phyloP scores from a whole-genome alignment of 1,140 invertebrate genomes.

The Bombus turneri region DNA sequence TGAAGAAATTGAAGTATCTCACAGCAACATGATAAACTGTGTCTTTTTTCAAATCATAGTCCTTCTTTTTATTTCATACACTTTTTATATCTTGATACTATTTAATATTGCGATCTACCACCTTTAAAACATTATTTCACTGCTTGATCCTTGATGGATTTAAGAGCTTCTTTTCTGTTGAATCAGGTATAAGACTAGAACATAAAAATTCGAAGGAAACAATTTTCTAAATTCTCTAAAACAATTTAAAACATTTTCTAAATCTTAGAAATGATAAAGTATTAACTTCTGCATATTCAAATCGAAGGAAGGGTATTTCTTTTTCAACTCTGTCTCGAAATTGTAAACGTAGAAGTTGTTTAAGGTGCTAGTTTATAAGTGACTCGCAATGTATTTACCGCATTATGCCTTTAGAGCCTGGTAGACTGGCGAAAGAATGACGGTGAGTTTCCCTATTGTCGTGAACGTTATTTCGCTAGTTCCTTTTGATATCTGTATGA shows the following conservation, averaged over 20 bases:
- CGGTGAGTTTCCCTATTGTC: constrained; percentile 44
- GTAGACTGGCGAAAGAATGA: constrained; percentile 22
- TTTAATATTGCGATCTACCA: no score
- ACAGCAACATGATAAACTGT: no score
- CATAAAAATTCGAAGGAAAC: background rate
- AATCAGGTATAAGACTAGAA: background rate
- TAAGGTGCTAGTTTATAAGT: constrained; percentile 11
- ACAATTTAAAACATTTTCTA: no score
- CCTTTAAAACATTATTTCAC: no score
- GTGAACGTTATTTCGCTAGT: constrained; percentile 42
- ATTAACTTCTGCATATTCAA: background rate
- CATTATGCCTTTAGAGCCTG: constrained; percentile 9
- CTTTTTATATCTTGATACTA: no score
- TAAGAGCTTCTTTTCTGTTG: no score
- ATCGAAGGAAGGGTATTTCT: background rate
- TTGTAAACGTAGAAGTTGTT: background rate
- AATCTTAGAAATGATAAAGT: background rate
- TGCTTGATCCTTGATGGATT: no score
- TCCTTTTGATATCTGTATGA: constrained; percentile 52
- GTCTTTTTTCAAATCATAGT: no score
- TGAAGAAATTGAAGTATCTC: no score
- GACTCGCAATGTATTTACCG: background rate
- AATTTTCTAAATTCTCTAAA: background rate
- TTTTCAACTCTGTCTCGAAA: background rate
- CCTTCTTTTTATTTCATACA: no score